Evolutionary conservation across 2,797 vertebrate species (phyloP).

Genomic region (Galaxias olidus): DNA sequence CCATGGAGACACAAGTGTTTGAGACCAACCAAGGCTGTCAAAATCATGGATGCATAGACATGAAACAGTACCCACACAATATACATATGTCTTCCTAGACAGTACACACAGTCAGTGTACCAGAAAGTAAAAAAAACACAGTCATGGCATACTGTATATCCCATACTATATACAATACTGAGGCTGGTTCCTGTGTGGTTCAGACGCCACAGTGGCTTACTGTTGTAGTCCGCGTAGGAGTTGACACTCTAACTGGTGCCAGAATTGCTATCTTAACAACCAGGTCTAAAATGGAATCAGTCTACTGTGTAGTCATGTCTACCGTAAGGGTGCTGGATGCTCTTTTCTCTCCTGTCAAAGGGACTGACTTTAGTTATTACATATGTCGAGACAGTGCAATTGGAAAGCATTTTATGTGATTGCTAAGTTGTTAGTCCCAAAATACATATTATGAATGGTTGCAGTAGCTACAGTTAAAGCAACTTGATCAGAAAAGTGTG

Average conservation of each 20-base stretch:
- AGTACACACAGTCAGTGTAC: slow-evolving; percentile 34
- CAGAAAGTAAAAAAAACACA: slow-evolving; percentile 20
- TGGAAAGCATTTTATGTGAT: too few species aligned
- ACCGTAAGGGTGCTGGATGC: too few species aligned
- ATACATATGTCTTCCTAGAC: slow-evolving; percentile 37
- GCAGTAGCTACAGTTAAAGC: too few species aligned
- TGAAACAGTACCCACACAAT: slow-evolving; percentile 41
- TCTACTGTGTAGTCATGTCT: slow-evolving; percentile 25
- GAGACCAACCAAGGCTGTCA: slow-evolving; percentile 49
- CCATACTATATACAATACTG: slow-evolving; percentile 37
- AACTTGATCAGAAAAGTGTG: too few species aligned
- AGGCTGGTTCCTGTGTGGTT: slow-evolving; percentile 37
- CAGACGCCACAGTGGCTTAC: slow-evolving; percentile 43
- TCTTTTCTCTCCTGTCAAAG: too few species aligned
- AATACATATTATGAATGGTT: too few species aligned
- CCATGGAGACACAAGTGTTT: slow-evolving; percentile 51
- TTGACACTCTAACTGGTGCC: slow-evolving; percentile 29
- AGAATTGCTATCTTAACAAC: slow-evolving; percentile 29
- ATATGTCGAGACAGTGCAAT: too few species aligned
- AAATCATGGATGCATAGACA: slow-evolving; percentile 48
- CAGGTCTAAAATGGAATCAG: slow-evolving; percentile 36
- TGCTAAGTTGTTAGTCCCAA: background rate
- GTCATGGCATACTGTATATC: slow-evolving; percentile 32
- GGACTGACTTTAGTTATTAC: too few species aligned
- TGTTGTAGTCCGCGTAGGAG: slow-evolving; percentile 46